Percentiles rank a stretch among this genome's conserved stretches.
phyloP scores from a whole-genome alignment of 2,797 vertebrate species.

The Streptopelia turtur region DNA sequence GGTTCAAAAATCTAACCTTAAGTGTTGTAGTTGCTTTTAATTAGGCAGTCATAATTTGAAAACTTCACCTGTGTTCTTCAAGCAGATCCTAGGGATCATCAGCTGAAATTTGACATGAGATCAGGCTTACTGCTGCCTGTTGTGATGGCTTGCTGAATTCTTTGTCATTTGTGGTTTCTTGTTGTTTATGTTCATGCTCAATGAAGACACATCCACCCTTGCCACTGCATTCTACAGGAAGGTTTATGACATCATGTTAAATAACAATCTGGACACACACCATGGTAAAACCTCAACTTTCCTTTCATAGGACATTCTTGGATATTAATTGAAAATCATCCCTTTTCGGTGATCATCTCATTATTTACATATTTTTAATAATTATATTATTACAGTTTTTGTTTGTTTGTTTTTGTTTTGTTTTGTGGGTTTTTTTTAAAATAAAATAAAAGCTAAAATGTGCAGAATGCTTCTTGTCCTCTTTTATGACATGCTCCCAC shows the following conservation, averaged over 20 bases:
- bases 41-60: background rate
- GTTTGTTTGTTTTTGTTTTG: no score
- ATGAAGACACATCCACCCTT: background rate
- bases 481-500: background rate
- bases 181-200: background rate
- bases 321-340: background rate
- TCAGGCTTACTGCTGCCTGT: background rate
- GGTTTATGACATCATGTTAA: background rate
- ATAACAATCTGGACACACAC: background rate
- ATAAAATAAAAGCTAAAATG: background rate
- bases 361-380: background rate
- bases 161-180: background rate
- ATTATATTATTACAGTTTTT: background rate
- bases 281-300: background rate
- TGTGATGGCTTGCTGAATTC: background rate
- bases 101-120: background rate
- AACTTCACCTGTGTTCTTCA: background rate
- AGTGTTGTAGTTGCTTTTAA: background rate
- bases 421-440: background rate
- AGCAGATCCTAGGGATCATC: background rate
- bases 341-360: background rate
- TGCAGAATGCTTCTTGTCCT: background rate
- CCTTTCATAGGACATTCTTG: background rate
- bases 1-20: background rate
- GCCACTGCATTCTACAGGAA: background rate